phyloP scores from a whole-genome alignment of 2,797 vertebrate species.

The Coccyzus lansbergi region DNA sequence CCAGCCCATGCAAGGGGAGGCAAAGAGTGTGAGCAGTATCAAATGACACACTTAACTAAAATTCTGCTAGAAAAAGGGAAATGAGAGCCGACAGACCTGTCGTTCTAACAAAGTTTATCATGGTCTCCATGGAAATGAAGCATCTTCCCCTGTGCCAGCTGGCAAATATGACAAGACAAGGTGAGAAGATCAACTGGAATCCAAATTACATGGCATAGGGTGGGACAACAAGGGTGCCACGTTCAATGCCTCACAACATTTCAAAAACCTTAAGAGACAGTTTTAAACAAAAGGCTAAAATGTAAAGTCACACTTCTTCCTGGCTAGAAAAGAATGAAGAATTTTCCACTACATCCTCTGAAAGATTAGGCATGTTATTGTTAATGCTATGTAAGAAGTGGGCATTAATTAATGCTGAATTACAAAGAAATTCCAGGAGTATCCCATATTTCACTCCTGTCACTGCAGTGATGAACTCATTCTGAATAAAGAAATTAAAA shows the following conservation, averaged over 20 bases:
- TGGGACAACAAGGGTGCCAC: background rate
- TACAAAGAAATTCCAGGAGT: constrained; percentile 53
- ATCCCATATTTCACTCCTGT: constrained; percentile 42
- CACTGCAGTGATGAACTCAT: constrained; percentile 41
- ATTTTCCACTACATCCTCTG: background rate
- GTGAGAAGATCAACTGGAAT: background rate
- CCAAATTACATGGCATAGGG: background rate
- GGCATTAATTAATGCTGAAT: constrained; percentile 65
- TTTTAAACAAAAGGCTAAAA: constrained; percentile 35
- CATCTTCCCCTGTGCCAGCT: background rate
- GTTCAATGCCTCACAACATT: background rate
- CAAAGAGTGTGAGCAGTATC: background rate
- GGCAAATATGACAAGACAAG: constrained; percentile 30
- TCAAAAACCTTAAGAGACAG: background rate
- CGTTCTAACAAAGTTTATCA: background rate
- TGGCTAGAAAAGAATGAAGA: background rate
- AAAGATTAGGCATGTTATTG: background rate
- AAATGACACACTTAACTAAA: background rate
- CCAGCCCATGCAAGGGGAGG: accelerated
- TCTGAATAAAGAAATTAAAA: constrained; percentile 61
- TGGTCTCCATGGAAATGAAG: constrained; percentile 18
- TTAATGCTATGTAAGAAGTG: background rate
- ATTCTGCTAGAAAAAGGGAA: background rate
- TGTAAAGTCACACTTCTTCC: background rate
- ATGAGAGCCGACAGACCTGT: background rate